Conservation (phyloP, 2,113 vertebrate genomes). For the Arizona elegans region DNA sequence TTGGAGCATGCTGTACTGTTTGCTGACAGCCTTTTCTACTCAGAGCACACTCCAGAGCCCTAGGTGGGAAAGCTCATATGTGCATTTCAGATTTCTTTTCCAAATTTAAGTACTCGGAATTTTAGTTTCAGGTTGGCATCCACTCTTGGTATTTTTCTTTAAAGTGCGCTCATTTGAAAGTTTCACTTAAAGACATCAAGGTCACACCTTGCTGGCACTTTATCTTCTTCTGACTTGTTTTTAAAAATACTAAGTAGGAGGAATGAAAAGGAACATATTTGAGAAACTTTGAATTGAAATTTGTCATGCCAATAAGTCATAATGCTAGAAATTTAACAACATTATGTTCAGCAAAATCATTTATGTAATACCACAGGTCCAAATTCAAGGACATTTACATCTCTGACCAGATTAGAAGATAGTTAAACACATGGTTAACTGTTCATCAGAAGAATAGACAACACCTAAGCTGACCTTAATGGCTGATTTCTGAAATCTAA, state of each 20-base stretch:
- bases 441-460: not conserved
- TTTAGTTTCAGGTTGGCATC: slow-evolving; percentile 18
- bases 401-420: not conserved
- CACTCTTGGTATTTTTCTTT: not conserved
- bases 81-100: slow-evolving; percentile 30
- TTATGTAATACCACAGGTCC: not conserved
- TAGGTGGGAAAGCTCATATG: slow-evolving; percentile 23
- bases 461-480: not conserved
- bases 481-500: not conserved
- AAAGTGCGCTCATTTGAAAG: not conserved
- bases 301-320: not conserved
- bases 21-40: slow-evolving; percentile 43
- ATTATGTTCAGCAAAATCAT: no score
- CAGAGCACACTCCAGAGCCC: slow-evolving; percentile 32
- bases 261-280: not conserved
- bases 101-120: not conserved
- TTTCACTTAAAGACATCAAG: slow-evolving; percentile 1
- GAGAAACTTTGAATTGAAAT: not conserved
- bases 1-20: slow-evolving; percentile 29
- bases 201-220: not conserved
- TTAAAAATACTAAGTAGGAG: not conserved
- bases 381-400: not conserved
- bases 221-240: not conserved
- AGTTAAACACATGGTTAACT: not conserved
- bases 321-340: not conserved